phyloP scores from a whole-genome alignment of 2,797 vertebrate species.

The Epinephelus coioides region DNA sequence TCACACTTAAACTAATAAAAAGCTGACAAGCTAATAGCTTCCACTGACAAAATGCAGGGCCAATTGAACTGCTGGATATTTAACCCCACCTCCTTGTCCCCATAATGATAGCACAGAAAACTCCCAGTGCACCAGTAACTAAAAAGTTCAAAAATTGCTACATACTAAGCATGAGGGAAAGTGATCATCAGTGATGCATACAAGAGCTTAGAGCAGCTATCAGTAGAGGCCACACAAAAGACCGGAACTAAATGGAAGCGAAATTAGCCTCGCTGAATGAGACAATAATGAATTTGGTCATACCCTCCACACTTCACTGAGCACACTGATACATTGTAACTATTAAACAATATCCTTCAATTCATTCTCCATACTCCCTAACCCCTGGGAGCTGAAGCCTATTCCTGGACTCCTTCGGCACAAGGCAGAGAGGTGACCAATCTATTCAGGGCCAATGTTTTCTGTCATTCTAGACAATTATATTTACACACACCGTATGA shows the following conservation, averaged over 20 bases:
- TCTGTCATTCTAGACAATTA: too few species aligned
- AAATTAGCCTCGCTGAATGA: slow-evolving; percentile 22
- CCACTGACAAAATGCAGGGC: neutral
- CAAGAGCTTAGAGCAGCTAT: slow-evolving; percentile 1
- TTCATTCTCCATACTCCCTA: neutral
- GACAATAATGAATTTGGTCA: slow-evolving; percentile 35
- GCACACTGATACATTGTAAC: slow-evolving; percentile 3
- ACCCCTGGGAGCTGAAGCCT: neutral
- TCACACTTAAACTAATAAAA: neutral
- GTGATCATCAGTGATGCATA: slow-evolving; percentile 22
- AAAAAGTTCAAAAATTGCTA: slow-evolving; percentile 4
- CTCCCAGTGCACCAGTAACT: neutral
- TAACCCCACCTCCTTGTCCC: neutral
- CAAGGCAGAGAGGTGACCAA: neutral
- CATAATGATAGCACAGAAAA: neutral
- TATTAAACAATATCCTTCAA: slow-evolving; percentile 23
- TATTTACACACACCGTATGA: too few species aligned
- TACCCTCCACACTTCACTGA: slow-evolving; percentile 14
- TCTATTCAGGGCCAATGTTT: neutral
- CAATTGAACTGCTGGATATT: neutral
- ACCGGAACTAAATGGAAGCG: slow-evolving; percentile 18
- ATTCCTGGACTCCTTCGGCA: neutral
- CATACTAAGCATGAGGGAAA: slow-evolving; percentile 1
- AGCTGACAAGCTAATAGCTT: neutral
- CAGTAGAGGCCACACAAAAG: slow-evolving; percentile 8